phyloP scores from a whole-genome alignment of 2,888 invertebrate genomes.

The Portevinia maculata region DNA sequence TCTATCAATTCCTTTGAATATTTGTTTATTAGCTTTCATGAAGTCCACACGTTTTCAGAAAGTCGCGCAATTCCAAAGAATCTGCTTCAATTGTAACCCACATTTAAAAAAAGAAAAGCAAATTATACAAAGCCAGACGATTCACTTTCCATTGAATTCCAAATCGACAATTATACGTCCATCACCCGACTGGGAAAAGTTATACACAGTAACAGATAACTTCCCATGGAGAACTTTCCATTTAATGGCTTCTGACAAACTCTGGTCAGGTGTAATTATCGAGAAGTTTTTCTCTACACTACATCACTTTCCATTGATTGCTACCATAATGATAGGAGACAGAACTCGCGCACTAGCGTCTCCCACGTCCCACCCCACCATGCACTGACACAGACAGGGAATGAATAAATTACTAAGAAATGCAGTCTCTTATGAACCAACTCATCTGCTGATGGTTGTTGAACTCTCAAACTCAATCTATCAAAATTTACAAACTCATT shows the following conservation, averaged over 20 bases:
- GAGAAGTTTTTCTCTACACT: constrained; percentile 22
- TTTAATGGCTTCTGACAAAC: constrained; percentile 46
- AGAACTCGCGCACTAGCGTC: constrained; percentile 31
- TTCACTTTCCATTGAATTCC: constrained; percentile 46
- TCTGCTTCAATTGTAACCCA: constrained; percentile 35
- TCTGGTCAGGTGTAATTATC: constrained; percentile 52
- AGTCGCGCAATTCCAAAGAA: background rate
- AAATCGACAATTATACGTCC: constrained; percentile 39
- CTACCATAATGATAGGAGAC: constrained; percentile 2
- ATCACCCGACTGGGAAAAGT: constrained; percentile 9
- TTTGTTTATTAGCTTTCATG: no score
- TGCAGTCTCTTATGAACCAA: background rate
- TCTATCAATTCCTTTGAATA: no score
- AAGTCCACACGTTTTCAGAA: background rate
- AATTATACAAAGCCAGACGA: constrained; percentile 18
- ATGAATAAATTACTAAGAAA: background rate
- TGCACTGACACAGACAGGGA: background rate
- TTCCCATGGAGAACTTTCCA: constrained; percentile 53
- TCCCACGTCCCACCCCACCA: background rate
- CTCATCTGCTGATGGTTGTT: constrained; percentile 33
- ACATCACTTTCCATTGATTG: constrained; percentile 56
- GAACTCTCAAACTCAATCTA: constrained; percentile 33
- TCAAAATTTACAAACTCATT: constrained; percentile 27
- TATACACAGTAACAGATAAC: background rate
- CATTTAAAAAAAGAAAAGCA: background rate